phyloP scores from a whole-genome alignment of 2,888 invertebrate genomes.

The Microctonus brassicae region DNA sequence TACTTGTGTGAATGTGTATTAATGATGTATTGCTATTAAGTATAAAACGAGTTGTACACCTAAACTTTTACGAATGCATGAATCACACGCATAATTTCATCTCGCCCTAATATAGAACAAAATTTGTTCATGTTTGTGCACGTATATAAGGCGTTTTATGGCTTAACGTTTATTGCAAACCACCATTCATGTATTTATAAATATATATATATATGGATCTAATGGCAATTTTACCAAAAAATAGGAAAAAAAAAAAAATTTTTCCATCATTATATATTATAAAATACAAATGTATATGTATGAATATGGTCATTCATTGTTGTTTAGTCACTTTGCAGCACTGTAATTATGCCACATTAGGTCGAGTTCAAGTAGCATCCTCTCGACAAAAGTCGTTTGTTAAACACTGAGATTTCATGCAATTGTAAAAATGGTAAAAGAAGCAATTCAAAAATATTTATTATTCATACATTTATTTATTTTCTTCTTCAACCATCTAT shows the following conservation, averaged over 20 bases:
- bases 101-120: background rate
- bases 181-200: background rate
- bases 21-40: background rate
- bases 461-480: background rate
- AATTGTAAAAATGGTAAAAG: background rate
- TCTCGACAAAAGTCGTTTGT: background rate
- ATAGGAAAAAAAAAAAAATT: background rate
- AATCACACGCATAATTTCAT: conserved; percentile 20
- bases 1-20: background rate
- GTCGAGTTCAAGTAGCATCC: background rate
- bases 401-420: conserved; percentile 4
- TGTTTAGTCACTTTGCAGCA: background rate
- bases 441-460: background rate
- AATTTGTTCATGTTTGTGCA: background rate
- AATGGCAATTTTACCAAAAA: background rate
- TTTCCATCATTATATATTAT: background rate
- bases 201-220: too few species aligned
- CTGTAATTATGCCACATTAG: background rate
- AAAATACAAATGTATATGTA: background rate
- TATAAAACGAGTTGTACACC: too few species aligned
- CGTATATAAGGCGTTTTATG: background rate
- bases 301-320: background rate
- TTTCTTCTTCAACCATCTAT: background rate
- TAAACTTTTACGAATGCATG: background rate
- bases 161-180: background rate